phyloP scores from a whole-genome alignment of 2,797 vertebrate genomes.

The Phoeniculus purpureus region DNA sequence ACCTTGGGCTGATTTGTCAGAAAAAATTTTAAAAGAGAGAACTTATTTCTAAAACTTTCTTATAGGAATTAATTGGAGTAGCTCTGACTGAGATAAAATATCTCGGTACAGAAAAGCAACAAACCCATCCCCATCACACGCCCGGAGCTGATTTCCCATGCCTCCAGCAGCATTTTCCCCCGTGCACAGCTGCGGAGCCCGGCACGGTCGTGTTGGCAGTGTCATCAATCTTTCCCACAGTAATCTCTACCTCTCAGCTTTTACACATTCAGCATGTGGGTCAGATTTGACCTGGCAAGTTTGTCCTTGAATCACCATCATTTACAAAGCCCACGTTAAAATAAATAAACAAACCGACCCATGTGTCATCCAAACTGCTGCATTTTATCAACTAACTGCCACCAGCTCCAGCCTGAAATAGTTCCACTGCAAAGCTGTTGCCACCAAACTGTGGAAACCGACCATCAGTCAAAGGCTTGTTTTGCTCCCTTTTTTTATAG shows the following conservation, averaged over 20 bases:
- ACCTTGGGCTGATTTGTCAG: no score
- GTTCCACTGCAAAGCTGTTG: conserved; percentile 37
- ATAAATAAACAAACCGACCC: neutral
- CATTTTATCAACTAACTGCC: conserved; percentile 56
- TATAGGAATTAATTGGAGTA: no score
- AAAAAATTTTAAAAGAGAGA: no score
- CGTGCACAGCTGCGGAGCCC: neutral
- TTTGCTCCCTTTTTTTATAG: conserved; percentile 17
- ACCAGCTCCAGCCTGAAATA: conserved; percentile 28
- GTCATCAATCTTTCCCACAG: conserved; percentile 46
- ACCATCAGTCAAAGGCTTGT: conserved; percentile 43
- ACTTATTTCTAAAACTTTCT: no score
- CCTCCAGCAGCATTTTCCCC: neutral
- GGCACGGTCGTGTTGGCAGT: neutral
- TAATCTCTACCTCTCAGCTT: conserved; percentile 44
- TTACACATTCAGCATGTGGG: conserved; percentile 38
- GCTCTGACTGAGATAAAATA: neutral
- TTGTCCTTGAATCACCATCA: conserved; percentile 50
- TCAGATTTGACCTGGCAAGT: conserved; percentile 53
- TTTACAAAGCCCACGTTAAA: neutral
- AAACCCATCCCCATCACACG: neutral
- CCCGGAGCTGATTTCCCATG: neutral
- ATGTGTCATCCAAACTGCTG: conserved; percentile 24
- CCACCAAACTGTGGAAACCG: conserved; percentile 53
- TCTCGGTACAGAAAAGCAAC: neutral